Conservation (phyloP, 2,797 vertebrate species). For the Lithobates pipiens region DNA sequence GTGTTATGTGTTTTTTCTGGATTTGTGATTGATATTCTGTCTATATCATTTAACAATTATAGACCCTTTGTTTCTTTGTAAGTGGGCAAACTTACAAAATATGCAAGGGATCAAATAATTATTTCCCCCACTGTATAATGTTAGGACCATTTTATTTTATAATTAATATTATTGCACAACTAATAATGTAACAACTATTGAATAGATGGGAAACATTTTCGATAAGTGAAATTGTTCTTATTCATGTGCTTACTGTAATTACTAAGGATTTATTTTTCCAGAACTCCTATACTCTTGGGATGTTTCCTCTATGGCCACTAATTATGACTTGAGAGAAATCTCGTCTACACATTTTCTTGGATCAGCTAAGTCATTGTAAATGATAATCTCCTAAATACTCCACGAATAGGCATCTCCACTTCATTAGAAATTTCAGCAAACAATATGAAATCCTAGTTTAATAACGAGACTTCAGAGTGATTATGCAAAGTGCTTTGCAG, state of each 20-base stretch:
- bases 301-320: constrained; percentile 48
- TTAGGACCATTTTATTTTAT: too few species aligned
- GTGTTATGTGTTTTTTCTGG: too few species aligned
- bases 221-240: constrained; percentile 21
- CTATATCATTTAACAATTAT: too few species aligned
- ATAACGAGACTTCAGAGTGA: constrained; percentile 30
- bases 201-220: constrained; percentile 18
- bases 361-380: constrained; percentile 37
- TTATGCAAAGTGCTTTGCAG: constrained; percentile 34
- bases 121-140: too few species aligned
- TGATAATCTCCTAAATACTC: constrained; percentile 39
- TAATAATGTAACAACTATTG: neutral
- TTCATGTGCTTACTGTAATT: constrained; percentile 34
- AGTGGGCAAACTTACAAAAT: too few species aligned
- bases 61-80: too few species aligned
- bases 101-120: too few species aligned
- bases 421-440: constrained; percentile 48
- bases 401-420: constrained; percentile 35
- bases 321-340: constrained; percentile 50
- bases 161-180: too few species aligned
- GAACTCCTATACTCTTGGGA: constrained; percentile 39
- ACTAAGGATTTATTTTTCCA: constrained; percentile 53
- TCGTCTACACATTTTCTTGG: constrained; percentile 48
- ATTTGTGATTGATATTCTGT: too few species aligned
- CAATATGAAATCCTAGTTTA: constrained; percentile 34